Base-by-base conservation (phyloP, 2,888 invertebrate genomes). In the Eupithecia inturbata region DNA sequence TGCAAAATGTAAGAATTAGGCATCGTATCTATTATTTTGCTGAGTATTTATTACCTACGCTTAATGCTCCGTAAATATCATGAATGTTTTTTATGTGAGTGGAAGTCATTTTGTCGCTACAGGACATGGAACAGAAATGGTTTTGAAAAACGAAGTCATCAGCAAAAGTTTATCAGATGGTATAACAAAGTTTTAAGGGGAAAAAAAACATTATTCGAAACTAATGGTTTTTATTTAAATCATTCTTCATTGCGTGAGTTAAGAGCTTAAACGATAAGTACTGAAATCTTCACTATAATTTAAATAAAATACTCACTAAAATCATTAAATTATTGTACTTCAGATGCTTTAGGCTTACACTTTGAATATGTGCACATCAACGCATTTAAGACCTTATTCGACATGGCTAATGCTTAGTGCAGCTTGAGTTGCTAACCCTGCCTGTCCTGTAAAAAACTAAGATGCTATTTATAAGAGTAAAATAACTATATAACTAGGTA, bases 211-310 rank as follows among this genome's bases (percentile, higher is more conserved):
- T 12, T 53, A 22, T 57, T 12, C 26, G 1, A 57, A 57, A 26
- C 26, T 12, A 14, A 26, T 12, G 2, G 49, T 53, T 57, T 57
- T 57, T 57, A 26, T 57, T 57, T 31, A 64, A 53, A 53, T 53
- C 22, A 10, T 53, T 63, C 41, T 41, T 36, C 66, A 26, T 68
- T 66, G 68, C 60, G 45, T 71, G 64, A 60, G 74, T 68, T 71
- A 33, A 16, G 57, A 45, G 62, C 60, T 70, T 64, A 67, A 19
- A 26, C 16, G 5, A 16, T 60, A n/a, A n/a, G n/a, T n/a, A 14
- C 9, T 57, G 22, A 57, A 57, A 57, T 57, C 10, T 53, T 22
- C 0, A 22, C 22, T 22, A 22, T 12, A 22, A 3, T 49, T 12
- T 22, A 53, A 22, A 53, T 53, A 22, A 22, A 26, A 53, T 12